Evolutionary conservation across 1,140 invertebrate genomes (phyloP).

Genomic region (Cherax destructor): DNA sequence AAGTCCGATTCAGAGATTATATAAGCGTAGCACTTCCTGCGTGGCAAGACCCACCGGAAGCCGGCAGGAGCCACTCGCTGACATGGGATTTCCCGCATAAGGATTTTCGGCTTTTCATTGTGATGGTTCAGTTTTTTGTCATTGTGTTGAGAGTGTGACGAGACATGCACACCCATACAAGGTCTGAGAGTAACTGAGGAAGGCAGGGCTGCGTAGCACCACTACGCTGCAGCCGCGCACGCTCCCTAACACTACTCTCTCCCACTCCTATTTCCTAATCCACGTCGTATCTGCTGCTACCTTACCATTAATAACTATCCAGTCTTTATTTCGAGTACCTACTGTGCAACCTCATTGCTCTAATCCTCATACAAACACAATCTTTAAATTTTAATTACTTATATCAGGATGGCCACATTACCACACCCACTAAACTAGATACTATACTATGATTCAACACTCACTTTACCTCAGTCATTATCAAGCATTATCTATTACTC

Average conservation of each 20-base stretch:
- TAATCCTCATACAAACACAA: no score
- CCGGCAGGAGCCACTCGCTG: neutral
- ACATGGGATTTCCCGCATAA: neutral
- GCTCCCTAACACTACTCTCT: neutral
- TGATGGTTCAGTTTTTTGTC: neutral
- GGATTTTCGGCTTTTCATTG: neutral
- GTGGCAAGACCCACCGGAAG: neutral
- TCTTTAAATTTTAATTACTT: no score
- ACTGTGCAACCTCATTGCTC: no score
- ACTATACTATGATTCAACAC: no score
- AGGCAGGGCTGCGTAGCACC: neutral
- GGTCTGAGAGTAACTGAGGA: neutral
- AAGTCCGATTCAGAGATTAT: neutral
- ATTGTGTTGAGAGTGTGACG: neutral
- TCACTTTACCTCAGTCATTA: no score
- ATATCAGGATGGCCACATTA: no score
- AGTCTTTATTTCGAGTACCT: no score
- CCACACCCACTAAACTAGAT: no score
- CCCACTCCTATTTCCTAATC: neutral
- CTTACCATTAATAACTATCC: no score
- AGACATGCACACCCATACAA: neutral
- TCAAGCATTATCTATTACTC: no score
- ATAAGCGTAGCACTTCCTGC: neutral
- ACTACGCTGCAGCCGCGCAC: slow-evolving; percentile 1
- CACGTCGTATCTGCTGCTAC: no score